Conservation (phyloP, 2,113 vertebrate species). For the Promerops cafer region DNA sequence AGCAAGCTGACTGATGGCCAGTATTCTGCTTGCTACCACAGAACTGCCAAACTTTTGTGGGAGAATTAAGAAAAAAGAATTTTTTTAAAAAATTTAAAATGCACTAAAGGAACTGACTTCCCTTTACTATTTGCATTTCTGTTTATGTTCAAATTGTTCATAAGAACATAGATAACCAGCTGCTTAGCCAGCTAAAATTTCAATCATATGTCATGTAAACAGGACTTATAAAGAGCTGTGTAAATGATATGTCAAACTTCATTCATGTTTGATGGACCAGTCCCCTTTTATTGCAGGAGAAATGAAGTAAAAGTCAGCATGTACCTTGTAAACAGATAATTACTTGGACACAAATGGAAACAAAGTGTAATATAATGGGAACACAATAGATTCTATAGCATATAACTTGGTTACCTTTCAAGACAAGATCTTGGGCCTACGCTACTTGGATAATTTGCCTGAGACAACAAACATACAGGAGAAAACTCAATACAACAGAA, state of each 20-base stretch:
- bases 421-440: neutral
- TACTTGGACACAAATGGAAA: neutral
- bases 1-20: neutral
- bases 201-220: neutral
- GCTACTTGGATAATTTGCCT: neutral
- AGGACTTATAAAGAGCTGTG: neutral
- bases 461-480: neutral
- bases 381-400: neutral
- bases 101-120: neutral
- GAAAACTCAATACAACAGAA: neutral
- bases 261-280: neutral
- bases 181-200: neutral
- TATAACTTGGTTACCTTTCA: neutral
- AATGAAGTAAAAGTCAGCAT: neutral
- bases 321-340: neutral
- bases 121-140: neutral
- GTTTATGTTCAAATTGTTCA: neutral
- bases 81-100: neutral
- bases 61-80: neutral
- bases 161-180: neutral
- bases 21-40: neutral
- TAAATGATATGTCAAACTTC: neutral
- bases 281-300: neutral
- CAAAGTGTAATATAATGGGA: neutral
- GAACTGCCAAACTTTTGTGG: neutral